Conservation (phyloP, 2,113 vertebrate genomes). For the Colinus virginianus region DNA sequence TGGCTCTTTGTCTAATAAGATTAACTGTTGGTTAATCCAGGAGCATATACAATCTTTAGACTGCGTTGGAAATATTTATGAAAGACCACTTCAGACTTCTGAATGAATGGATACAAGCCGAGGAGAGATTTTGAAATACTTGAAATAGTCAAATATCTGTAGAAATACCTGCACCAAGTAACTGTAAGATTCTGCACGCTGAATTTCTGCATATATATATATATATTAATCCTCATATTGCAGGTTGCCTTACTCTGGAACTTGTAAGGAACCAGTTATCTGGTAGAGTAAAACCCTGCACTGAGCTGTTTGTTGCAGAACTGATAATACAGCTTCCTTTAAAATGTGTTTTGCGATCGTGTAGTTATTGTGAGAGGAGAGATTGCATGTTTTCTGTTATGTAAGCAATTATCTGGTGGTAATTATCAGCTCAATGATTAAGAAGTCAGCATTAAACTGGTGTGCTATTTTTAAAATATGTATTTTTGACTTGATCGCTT, state of each 20-base stretch:
- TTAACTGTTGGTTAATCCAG: conserved; percentile 45
- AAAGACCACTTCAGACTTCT: conserved; percentile 58
- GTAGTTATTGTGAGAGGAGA: conserved; percentile 5
- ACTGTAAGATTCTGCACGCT: not conserved
- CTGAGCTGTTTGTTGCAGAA: not conserved
- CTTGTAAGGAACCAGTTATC: not conserved
- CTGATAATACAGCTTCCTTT: not conserved
- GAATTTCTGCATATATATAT: not conserved
- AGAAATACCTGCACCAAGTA: conserved; percentile 12
- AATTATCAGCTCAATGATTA: conserved; percentile 8
- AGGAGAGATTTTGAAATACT: conserved; percentile 39
- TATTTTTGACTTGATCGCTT: not conserved
- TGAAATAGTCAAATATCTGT: conserved; percentile 27
- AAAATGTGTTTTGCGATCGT: conserved; percentile 14
- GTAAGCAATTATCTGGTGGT: not conserved
- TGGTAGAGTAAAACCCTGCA: not conserved
- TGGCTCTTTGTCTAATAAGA: conserved; percentile 48
- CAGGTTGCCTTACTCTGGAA: not conserved
- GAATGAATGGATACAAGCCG: conserved; percentile 10
- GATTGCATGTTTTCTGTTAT: conserved; percentile 25
- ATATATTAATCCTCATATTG: not conserved
- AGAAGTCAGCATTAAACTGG: conserved; percentile 2
- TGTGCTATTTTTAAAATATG: conserved; percentile 18
- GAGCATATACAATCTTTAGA: conserved; percentile 33
- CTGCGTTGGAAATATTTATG: conserved; percentile 19